phyloP scores from a whole-genome alignment of 2,113 vertebrate species.

The Percopsis transmontana region DNA sequence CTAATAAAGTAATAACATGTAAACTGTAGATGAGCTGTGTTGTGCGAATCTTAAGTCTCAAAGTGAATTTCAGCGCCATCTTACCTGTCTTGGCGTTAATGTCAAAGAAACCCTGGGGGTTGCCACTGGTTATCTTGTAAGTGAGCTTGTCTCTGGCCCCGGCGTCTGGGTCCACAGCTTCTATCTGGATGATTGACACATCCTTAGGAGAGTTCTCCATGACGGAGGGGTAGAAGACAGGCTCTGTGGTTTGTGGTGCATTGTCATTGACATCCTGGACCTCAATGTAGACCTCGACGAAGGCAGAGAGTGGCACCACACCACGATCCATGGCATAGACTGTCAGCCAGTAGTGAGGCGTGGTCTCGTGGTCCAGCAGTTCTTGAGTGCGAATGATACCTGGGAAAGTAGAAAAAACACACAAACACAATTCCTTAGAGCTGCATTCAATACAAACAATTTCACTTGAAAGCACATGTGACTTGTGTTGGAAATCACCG shows the following conservation, averaged over 20 bases:
- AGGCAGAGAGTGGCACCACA: slow-evolving; percentile 89
- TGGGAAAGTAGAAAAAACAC: slow-evolving; percentile 30
- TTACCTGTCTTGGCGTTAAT: slow-evolving; percentile 90
- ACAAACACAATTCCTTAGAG: slow-evolving; percentile 5
- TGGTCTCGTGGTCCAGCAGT: slow-evolving; percentile 88
- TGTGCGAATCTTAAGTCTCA: neutral
- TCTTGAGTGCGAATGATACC: slow-evolving; percentile 91
- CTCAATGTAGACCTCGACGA: slow-evolving; percentile 91
- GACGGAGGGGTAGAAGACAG: slow-evolving; percentile 93
- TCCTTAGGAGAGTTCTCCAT: slow-evolving; percentile 97
- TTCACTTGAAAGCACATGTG: slow-evolving; percentile 11
- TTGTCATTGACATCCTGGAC: slow-evolving; percentile 97
- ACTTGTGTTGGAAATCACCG: slow-evolving; percentile 11
- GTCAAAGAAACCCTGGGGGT: slow-evolving; percentile 96
- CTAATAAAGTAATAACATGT: neutral
- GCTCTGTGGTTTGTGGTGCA: slow-evolving; percentile 90
- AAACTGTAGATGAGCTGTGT: neutral
- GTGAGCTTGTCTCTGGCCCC: slow-evolving; percentile 87
- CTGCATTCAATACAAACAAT: neutral
- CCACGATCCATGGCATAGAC: slow-evolving; percentile 93
- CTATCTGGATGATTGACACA: slow-evolving; percentile 89
- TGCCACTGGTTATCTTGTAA: slow-evolving; percentile 95
- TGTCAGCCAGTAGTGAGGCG: slow-evolving; percentile 93
- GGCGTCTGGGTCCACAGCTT: slow-evolving; percentile 91
- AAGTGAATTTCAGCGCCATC: slow-evolving; percentile 29